Evolutionary conservation across 2,113 vertebrate genomes (phyloP), one percentile per base, ranked within the genome.

Genomic region (Mormyrus iriodes): DNA sequence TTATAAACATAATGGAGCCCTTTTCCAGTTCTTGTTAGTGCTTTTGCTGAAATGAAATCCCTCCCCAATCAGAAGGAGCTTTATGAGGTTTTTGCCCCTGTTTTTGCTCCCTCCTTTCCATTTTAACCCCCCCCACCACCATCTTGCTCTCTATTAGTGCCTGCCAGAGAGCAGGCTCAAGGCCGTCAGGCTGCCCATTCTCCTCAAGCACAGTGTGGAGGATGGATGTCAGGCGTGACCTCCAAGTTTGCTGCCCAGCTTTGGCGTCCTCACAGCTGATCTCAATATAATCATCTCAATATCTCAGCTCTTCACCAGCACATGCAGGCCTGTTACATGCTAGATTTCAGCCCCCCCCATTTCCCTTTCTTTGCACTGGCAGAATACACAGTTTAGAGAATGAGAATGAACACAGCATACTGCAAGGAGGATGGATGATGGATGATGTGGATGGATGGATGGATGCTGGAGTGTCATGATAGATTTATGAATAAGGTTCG

Each of bases 211-310:
- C 17, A 15, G 39, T 21, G 39, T n/a, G 44, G 82, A 84, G 17
- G 39, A 84, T 24, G 82, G 19, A 84, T 46, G 19, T 24, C 21
- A 21, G 82, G 10, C 5, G 24, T 44, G 44, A 48, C 82, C 39
- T 84, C 82, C 44, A 48, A n/a, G 82, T 84, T 84, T 4, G 9
- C 48, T 9, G 17, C 85, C 48, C 17, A 39, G 48, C 27, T 9
- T 53, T 12, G 19, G 82, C 44, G 21, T 48, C 17, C 51, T 21
- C 31, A 13, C 7, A 19, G 17, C 17, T 44, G 35, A 61, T 87
- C 53, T 87, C 44, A 87, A 87, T 87, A 61, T 87, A 87, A 53
- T 31, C 42, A 13, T 27, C 86, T 87, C 39, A 42, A 58, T 52
- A 87, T 58, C 52, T 87, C 85, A 39, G 27, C 51, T 87, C 46